Percentiles rank a stretch among this genome's conserved stretches.
phyloP scores from a whole-genome alignment of 2,113 vertebrate species.

The Phalacrocorax aristotelis region DNA sequence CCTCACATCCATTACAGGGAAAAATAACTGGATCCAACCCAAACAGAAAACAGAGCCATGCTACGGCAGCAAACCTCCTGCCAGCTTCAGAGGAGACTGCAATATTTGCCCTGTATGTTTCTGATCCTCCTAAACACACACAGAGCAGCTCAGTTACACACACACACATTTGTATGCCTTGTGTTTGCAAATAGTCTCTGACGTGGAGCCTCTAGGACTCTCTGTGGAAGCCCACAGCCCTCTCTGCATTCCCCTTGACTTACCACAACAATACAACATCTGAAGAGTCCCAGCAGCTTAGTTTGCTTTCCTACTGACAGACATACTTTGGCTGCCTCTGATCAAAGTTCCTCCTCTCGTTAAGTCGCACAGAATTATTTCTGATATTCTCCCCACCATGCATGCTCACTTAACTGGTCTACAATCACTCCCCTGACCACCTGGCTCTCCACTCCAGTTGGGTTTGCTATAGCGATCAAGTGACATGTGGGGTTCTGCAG shows the following conservation, averaged over 20 bases:
- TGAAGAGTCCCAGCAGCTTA: conserved; percentile 7
- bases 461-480: not conserved
- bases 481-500: not conserved
- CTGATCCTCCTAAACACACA: not conserved
- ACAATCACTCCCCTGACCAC: not conserved
- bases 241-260: not conserved
- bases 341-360: not conserved
- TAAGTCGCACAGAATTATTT: conserved; percentile 4
- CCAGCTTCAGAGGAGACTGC: not conserved
- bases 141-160: not conserved
- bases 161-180: not conserved
- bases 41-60: not conserved
- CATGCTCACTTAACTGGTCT: not conserved
- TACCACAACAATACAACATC: not conserved
- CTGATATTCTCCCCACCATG: not conserved
- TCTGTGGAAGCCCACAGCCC: not conserved
- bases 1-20: not conserved
- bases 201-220: not conserved
- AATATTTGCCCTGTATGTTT: not conserved
- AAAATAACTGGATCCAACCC: conserved; percentile 1
- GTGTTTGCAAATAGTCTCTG: not conserved
- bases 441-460: not conserved
- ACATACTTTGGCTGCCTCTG: not conserved
- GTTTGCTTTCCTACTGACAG: not conserved
- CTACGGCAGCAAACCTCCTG: not conserved